These are phyloP conservation scores for Scomber colias DNA, from an alignment of 2,113 vertebrate genomes.

Conservation along the genomic window DNA sequence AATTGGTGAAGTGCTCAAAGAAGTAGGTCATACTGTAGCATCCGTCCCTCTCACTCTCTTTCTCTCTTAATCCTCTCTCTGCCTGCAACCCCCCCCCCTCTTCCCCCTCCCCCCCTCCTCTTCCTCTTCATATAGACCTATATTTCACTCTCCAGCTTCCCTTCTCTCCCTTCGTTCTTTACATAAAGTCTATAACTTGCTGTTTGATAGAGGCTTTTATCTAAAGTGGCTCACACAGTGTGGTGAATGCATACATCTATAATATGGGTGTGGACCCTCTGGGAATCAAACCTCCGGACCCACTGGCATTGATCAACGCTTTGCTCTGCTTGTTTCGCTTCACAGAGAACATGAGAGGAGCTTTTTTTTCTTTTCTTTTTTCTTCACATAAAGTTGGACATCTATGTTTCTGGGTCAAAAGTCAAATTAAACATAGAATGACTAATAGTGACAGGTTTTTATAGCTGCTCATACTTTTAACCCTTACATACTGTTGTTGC, in stretches of 20 bases:
- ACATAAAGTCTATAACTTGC: conserved; percentile 36
- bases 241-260: neutral
- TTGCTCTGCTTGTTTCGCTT: neutral
- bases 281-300: conserved; percentile 35
- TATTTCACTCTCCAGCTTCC: conserved; percentile 34
- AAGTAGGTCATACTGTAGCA: conserved; percentile 74
- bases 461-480: neutral
- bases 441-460: neutral
- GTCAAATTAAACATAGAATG: neutral
- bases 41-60: conserved; percentile 36
- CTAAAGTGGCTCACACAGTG: conserved; percentile 14
- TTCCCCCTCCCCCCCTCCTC: neutral
- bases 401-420: conserved; percentile 10
- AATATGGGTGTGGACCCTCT: neutral
- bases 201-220: conserved; percentile 30
- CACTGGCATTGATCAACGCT: neutral
- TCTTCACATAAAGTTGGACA: neutral
- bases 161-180: neutral
- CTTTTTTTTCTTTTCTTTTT: neutral
- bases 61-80: conserved; percentile 53
- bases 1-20: conserved; percentile 59
- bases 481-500: neutral
- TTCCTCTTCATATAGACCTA: conserved; percentile 19
- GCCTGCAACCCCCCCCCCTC: conserved; percentile 15
- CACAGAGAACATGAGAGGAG: neutral